Evolutionary conservation across 1,140 invertebrate genomes (phyloP).

Genomic region (Drosophila tristis): DNA sequence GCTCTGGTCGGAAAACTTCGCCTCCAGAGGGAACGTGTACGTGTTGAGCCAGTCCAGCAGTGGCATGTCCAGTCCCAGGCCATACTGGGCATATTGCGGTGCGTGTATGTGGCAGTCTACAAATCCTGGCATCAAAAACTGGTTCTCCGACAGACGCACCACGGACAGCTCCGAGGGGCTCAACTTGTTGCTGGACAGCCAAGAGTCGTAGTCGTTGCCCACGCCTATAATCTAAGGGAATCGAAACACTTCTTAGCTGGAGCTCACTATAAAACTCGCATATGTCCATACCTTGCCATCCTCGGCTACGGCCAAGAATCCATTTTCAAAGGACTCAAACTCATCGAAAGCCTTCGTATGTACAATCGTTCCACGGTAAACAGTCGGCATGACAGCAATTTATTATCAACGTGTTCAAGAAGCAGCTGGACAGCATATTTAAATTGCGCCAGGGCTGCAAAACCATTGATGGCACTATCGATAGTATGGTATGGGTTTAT

Average conservation of each 20-base stretch:
- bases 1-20: constrained; percentile 88
- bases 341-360: constrained; percentile 75
- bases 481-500: too few species aligned
- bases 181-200: constrained; percentile 14
- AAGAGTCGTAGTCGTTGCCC: constrained; percentile 55
- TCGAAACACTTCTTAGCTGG: background rate
- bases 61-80: constrained; percentile 91
- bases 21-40: constrained; percentile 95
- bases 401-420: too few species aligned
- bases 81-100: constrained; percentile 93
- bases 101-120: constrained; percentile 96
- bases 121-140: constrained; percentile 94
- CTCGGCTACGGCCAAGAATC: constrained; percentile 64
- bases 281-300: constrained; percentile 58
- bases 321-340: constrained; percentile 67
- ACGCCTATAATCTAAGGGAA: constrained; percentile 62
- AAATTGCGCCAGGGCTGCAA: too few species aligned
- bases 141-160: constrained; percentile 84
- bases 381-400: constrained; percentile 33
- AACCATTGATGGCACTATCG: too few species aligned
- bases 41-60: constrained; percentile 93
- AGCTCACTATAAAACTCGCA: background rate
- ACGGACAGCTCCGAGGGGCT: constrained; percentile 20
- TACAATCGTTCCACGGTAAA: constrained; percentile 70
- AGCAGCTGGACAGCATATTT: too few species aligned